These are phyloP conservation scores for Sinocyclocheilus rhinocerous DNA, from an alignment of 2,113 vertebrate genomes.

Conservation along the genomic window DNA sequence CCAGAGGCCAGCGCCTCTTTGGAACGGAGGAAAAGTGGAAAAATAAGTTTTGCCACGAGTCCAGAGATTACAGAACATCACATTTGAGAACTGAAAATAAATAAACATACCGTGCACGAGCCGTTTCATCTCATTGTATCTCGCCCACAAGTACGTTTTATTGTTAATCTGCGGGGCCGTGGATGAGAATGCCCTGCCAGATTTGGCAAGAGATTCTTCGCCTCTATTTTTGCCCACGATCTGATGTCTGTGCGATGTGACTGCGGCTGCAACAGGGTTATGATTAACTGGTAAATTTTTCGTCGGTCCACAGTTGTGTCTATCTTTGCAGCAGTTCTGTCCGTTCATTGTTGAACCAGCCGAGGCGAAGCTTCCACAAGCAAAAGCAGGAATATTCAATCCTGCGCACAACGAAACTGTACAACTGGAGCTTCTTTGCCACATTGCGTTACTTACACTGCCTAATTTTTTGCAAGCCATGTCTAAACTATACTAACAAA, in stretches of 20 bases:
- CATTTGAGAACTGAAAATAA: neutral
- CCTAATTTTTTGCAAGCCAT: constrained; percentile 54
- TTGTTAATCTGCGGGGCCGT: constrained; percentile 65
- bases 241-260: constrained; percentile 49
- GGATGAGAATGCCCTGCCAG: constrained; percentile 69
- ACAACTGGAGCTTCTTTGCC: constrained; percentile 38
- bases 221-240: constrained; percentile 56
- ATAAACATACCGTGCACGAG: constrained; percentile 78
- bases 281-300: neutral
- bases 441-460: constrained; percentile 41
- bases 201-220: constrained; percentile 56
- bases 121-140: constrained; percentile 80
- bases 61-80: neutral
- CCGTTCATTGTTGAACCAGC: constrained; percentile 31
- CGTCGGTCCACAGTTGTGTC: constrained; percentile 22
- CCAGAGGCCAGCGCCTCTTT: neutral
- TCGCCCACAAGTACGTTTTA: constrained; percentile 76
- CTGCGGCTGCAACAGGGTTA: neutral
- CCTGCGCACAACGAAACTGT: neutral
- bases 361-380: constrained; percentile 50
- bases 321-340: constrained; percentile 49
- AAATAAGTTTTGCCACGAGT: neutral
- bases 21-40: neutral
- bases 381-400: constrained; percentile 40
- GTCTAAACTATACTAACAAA: neutral